Percentiles rank a stretch among this genome's conserved stretches.
These are phyloP conservation scores for Pseudobourletiella spinata DNA, from an alignment of 1,140 invertebrate genomes.

Conservation along the genomic window DNA sequence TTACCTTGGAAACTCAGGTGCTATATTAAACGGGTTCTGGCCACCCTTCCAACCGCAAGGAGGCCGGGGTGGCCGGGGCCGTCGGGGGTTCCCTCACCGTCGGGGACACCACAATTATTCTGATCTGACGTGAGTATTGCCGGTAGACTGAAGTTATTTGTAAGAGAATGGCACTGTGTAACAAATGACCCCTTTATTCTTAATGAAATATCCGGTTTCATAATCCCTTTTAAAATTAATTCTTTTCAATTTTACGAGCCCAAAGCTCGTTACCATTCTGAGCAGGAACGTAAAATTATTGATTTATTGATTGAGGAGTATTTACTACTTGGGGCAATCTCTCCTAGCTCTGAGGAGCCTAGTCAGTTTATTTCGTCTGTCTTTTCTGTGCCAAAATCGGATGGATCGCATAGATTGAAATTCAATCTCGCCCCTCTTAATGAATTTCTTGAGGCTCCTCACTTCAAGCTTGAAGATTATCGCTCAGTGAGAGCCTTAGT, in stretches of 20 bases:
- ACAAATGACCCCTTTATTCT: neutral
- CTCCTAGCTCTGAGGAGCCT: neutral
- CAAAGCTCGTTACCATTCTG: neutral
- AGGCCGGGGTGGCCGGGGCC: too few species aligned
- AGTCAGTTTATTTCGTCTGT: neutral
- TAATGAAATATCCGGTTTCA: neutral
- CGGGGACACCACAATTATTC: too few species aligned
- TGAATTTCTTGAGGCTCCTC: neutral
- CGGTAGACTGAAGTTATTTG: neutral
- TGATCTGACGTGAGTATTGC: too few species aligned
- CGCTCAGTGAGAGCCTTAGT: neutral
- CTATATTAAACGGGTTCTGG: too few species aligned
- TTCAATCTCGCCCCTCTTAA: neutral
- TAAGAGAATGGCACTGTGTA: neutral
- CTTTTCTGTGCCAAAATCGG: neutral
- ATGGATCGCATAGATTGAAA: neutral
- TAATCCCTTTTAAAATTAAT: neutral
- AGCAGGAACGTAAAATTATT: neutral
- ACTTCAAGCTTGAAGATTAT: slow-evolving; percentile 12
- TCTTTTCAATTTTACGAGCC: neutral
- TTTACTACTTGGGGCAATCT: neutral
- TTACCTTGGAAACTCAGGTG: too few species aligned
- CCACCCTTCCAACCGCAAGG: too few species aligned
- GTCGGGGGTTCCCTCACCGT: too few species aligned
- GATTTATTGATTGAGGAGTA: neutral